Evolutionary conservation across 2,113 vertebrate genomes (phyloP), one percentile per base, ranked within the genome.

Genomic region (Labeo rohita): DNA sequence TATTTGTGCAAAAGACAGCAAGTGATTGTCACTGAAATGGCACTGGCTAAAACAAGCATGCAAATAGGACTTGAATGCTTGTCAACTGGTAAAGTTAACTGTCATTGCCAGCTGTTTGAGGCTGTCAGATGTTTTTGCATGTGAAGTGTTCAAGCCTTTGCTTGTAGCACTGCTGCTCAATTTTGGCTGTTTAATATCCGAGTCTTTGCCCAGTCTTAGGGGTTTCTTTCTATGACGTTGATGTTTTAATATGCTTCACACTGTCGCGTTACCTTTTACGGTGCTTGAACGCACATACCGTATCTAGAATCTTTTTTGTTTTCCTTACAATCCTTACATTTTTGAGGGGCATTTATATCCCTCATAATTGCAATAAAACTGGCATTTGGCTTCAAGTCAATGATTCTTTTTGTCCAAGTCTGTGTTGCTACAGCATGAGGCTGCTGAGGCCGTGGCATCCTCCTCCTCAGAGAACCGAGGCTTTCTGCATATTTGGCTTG

Each of bases 41-140:
- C 11, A 59, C 21, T 56, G 10, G 56, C 9, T 81, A 36, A 81
- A 50, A 77, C 15, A 54, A 36, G 50, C 50, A 36, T 81, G 59
- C n/a, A 65, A 80, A 80, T 9, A 47, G 59, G 59, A 21, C 21
- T 21, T 12, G 45, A 82, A 82, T 9, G 3, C 52, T 47, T 82
- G 63, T 70, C 65, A 39, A 70, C 11, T 13, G 59, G 77, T 63
- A 21, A 54, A 61, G 3, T 63, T 12, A 81, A 47, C 80, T 70
- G 80, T 70, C 63, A 82, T 36, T 52, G 16, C 23, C 63, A 82
- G 80, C 80, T 82, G 80, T 70, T 82, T 70, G 50, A 52, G 63
- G 63, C 23, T 16, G 18, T 23, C 75, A 36, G 12, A 0, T 47
- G 74, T 9, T 50, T 76, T 79, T 45, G 36, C 34, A 28, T 65